These are phyloP conservation scores for Drosophila paracracens DNA, from an alignment of 2,888 invertebrate species.

Conservation along the genomic window DNA sequence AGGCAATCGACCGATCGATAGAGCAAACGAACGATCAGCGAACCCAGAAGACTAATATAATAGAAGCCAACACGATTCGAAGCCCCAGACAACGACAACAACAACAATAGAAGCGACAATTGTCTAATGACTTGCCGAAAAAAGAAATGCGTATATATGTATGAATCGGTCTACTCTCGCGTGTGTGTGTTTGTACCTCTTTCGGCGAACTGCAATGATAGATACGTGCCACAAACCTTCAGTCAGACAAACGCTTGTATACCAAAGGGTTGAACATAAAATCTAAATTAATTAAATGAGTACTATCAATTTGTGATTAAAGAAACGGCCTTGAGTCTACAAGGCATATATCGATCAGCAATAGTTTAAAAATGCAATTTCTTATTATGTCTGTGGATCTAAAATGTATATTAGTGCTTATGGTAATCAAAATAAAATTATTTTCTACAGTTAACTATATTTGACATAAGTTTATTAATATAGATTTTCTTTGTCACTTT, in stretches of 20 bases:
- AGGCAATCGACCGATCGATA: slow-evolving; percentile 40
- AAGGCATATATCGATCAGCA: not conserved
- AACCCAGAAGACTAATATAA: slow-evolving; percentile 27
- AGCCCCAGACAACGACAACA: slow-evolving; percentile 28
- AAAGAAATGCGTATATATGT: slow-evolving; percentile 5
- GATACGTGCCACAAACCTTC: slow-evolving; percentile 14
- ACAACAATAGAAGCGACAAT: slow-evolving; percentile 12
- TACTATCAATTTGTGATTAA: not conserved
- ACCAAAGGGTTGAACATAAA: not conserved
- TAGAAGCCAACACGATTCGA: not conserved
- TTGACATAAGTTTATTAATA: not conserved
- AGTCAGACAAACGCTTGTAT: slow-evolving; percentile 10
- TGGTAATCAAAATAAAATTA: not conserved
- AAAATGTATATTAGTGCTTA: not conserved
- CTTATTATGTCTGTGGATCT: not conserved
- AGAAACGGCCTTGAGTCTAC: not conserved
- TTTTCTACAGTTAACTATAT: not conserved
- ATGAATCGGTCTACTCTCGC: slow-evolving; percentile 11
- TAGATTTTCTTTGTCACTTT: not conserved
- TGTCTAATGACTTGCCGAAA: slow-evolving; percentile 49
- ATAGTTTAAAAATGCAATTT: not conserved
- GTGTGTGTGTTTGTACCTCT: slow-evolving; percentile 5
- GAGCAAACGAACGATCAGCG: slow-evolving; percentile 55
- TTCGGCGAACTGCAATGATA: slow-evolving; percentile 26
- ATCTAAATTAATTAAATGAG: not conserved